Evolutionary conservation across 1,140 invertebrate species (phyloP).

Genomic region (Tachypleus tridentatus): DNA sequence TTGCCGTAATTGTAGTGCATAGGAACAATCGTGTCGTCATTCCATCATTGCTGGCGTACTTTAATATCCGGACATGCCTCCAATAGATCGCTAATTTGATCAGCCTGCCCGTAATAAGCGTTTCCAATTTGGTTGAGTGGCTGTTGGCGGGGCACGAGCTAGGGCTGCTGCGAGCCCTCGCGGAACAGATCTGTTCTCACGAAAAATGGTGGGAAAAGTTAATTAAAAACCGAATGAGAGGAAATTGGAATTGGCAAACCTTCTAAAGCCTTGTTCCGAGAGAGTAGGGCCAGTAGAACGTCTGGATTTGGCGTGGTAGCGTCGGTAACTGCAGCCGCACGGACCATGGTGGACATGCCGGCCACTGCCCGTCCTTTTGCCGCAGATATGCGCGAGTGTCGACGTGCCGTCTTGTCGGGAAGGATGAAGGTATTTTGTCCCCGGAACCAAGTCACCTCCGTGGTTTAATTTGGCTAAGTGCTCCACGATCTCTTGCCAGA

Average conservation of each 20-base stretch:
- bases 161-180: not conserved
- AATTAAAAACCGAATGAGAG: not conserved
- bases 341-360: constrained; percentile 18
- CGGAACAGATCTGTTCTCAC: not conserved
- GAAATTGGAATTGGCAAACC: constrained; percentile 42
- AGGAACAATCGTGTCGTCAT: no score
- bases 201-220: not conserved
- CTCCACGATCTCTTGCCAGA: no score
- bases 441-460: no score
- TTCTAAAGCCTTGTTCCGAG: constrained; percentile 75
- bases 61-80: constrained; percentile 11
- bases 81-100: constrained; percentile 21
- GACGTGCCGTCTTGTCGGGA: no score
- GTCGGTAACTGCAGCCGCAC: constrained; percentile 6
- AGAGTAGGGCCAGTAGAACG: constrained; percentile 62
- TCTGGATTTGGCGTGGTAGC: constrained; percentile 52
- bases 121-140: constrained; percentile 21
- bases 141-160: constrained; percentile 9
- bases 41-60: not conserved
- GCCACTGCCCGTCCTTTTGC: not conserved
- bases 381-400: no score
- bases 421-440: no score
- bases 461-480: no score
- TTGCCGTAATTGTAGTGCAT: no score
- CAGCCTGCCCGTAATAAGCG: constrained; percentile 19